These are phyloP conservation scores for Teleogryllus oceanicus DNA, from an alignment of 2,888 invertebrate species.

Conservation along the genomic window DNA sequence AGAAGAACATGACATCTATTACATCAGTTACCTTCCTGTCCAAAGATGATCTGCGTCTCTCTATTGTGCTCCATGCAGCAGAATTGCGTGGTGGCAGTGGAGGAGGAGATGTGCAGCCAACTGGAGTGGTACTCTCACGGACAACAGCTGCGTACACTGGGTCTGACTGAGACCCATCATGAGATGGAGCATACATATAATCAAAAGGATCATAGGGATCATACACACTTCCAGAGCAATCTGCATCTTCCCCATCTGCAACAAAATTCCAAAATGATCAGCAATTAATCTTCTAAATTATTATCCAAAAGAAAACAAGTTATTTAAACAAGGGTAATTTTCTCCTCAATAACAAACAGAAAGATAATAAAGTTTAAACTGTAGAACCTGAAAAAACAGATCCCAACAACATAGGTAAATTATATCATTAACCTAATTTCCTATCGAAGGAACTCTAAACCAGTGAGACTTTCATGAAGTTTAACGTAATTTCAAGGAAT, in stretches of 20 bases:
- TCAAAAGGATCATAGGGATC: slow-evolving; percentile 77
- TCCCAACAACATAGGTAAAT: no score
- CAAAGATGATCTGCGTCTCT: slow-evolving; percentile 49
- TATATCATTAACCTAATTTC: no score
- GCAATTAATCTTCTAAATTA: no score
- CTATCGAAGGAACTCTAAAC: no score
- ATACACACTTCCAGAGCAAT: slow-evolving; percentile 63
- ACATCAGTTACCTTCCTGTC: slow-evolving; percentile 45
- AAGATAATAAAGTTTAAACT: no score
- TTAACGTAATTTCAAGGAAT: no score
- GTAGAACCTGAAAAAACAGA: no score
- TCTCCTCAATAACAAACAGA: no score
- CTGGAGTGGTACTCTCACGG: slow-evolving; percentile 54
- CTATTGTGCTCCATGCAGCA: slow-evolving; percentile 51
- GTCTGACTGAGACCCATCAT: slow-evolving; percentile 60
- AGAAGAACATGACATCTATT: background rate
- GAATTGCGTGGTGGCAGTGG: slow-evolving; percentile 60
- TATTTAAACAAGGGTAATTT: background rate
- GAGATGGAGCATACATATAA: slow-evolving; percentile 63
- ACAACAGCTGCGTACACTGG: slow-evolving; percentile 68
- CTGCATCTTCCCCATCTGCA: slow-evolving; percentile 46
- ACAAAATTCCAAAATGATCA: background rate
- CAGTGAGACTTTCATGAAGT: no score
- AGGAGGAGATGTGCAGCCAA: slow-evolving; percentile 54
- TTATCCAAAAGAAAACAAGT: background rate